Percentiles rank a stretch among this genome's conserved stretches.
Conservation (phyloP, 2,888 invertebrate species). For the Dryococelus australis region DNA sequence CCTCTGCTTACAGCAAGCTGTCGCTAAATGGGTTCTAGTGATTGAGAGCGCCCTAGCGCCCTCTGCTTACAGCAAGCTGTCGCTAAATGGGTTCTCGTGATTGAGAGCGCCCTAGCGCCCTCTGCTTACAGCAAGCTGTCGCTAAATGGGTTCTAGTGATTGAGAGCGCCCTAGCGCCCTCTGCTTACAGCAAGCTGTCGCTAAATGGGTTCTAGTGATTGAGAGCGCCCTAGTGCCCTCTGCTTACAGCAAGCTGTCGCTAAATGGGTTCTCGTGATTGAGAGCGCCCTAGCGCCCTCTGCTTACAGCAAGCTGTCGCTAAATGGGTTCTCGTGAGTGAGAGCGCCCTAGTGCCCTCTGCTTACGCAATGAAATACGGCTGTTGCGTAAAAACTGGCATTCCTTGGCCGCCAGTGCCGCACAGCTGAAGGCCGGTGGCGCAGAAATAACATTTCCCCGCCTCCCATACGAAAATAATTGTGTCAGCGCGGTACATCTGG, state of each 20-base stretch:
- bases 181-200: no score
- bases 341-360: background rate
- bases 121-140: no score
- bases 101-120: background rate
- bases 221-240: background rate
- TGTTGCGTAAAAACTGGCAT: background rate
- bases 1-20: background rate
- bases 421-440: background rate
- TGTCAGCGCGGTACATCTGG: background rate
- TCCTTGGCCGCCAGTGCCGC: background rate
- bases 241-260: no score
- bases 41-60: no score
- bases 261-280: no score
- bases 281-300: background rate
- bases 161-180: background rate
- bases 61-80: background rate
- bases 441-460: background rate
- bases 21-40: no score
- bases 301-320: no score
- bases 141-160: no score
- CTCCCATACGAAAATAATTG: background rate
- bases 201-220: no score
- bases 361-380: background rate
- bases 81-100: no score
- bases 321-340: no score